Percentiles rank a stretch among this genome's conserved stretches.
These are phyloP conservation scores for Dioctria linearis DNA, from an alignment of 2,888 invertebrate genomes.

Conservation along the genomic window DNA sequence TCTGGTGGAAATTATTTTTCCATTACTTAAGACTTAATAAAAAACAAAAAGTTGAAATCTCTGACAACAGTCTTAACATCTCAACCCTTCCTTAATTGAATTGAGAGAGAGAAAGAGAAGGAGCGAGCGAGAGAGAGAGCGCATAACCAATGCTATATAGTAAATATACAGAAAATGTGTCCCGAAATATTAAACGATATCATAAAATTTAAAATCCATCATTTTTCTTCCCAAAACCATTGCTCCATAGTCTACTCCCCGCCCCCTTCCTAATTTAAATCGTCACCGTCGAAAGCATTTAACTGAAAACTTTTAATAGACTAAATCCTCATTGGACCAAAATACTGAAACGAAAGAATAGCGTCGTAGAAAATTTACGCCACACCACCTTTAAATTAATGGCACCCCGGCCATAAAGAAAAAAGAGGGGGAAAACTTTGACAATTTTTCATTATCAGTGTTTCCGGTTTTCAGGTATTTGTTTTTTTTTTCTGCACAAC, in stretches of 20 bases:
- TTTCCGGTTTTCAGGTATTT: neutral
- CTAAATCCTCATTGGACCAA: conserved; percentile 19
- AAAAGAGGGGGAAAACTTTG: neutral
- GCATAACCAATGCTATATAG: too few relatives aligned
- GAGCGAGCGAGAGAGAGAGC: too few relatives aligned
- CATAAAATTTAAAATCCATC: too few relatives aligned
- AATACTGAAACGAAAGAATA: neutral
- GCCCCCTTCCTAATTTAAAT: conserved; percentile 20
- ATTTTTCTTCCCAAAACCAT: too few relatives aligned
- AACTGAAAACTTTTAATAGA: conserved; percentile 44
- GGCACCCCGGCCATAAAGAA: neutral
- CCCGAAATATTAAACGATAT: neutral
- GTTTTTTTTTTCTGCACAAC: neutral
- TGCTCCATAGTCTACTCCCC: neutral
- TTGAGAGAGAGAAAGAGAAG: too few relatives aligned
- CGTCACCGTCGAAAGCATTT: conserved; percentile 37
- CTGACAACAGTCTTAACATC: too few relatives aligned
- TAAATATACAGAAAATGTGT: neutral
- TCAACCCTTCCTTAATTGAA: too few relatives aligned
- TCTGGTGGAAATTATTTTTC: too few relatives aligned
- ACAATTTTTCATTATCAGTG: conserved; percentile 5
- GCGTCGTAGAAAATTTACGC: neutral
- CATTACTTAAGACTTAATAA: too few relatives aligned
- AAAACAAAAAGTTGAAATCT: too few relatives aligned
- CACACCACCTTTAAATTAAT: neutral